These are phyloP conservation scores for Crioceris asparagi DNA, from an alignment of 2,888 invertebrate genomes.

Conservation along the genomic window DNA sequence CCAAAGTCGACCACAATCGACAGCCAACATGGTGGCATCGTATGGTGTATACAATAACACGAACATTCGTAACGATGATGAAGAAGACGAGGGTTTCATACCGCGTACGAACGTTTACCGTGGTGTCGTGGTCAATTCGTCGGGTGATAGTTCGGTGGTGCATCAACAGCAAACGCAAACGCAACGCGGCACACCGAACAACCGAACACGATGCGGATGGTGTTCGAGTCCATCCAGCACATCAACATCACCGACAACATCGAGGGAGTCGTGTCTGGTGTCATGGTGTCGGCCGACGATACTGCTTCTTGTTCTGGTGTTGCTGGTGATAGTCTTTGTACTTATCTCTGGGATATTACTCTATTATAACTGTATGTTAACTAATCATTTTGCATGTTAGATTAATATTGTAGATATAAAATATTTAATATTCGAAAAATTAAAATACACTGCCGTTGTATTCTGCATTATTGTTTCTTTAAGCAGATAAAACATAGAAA, in stretches of 20 bases:
- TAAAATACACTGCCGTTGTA: too few species aligned
- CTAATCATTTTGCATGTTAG: not conserved
- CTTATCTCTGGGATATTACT: slow-evolving; percentile 48
- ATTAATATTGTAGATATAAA: too few species aligned
- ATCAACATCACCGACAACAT: slow-evolving; percentile 21
- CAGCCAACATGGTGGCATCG: slow-evolving; percentile 35
- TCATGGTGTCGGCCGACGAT: slow-evolving; percentile 49
- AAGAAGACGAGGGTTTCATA: slow-evolving; percentile 32
- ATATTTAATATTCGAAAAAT: too few species aligned
- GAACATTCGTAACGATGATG: slow-evolving; percentile 18
- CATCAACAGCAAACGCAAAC: slow-evolving; percentile 17
- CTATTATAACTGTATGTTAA: slow-evolving; percentile 50
- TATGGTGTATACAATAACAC: slow-evolving; percentile 38
- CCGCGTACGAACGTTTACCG: slow-evolving; percentile 28
- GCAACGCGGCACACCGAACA: slow-evolving; percentile 10
- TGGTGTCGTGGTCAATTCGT: slow-evolving; percentile 34
- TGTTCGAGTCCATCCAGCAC: slow-evolving; percentile 25
- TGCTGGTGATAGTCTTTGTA: slow-evolving; percentile 47
- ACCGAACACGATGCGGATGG: slow-evolving; percentile 25
- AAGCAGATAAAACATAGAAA: too few species aligned
- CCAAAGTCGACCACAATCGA: slow-evolving; percentile 25
- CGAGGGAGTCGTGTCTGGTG: slow-evolving; percentile 36
- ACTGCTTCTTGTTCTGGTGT: slow-evolving; percentile 44
- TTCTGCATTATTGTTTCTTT: too few species aligned
- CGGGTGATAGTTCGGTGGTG: slow-evolving; percentile 32